Conservation (phyloP, 2,797 vertebrate species). For the Phylloscopus collybita region DNA sequence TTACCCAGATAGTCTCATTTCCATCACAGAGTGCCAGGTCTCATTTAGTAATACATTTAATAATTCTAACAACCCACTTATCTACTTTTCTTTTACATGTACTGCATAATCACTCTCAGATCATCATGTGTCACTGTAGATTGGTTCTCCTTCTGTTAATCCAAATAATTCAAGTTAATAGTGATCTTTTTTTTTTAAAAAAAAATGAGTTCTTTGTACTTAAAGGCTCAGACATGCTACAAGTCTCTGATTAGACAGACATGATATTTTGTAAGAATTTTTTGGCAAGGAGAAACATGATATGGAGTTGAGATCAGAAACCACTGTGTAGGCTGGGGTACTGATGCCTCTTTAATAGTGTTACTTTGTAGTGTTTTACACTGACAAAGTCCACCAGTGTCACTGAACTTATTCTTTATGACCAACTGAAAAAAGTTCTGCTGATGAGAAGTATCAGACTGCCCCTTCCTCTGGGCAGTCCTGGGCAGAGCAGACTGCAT, state of each 20-base stretch:
- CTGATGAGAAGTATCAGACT: background rate
- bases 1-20: slow-evolving; percentile 59
- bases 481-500: background rate
- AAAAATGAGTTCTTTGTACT: background rate
- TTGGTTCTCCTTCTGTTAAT: slow-evolving; percentile 33
- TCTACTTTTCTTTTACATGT: slow-evolving; percentile 42
- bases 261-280: background rate
- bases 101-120: slow-evolving; percentile 13
- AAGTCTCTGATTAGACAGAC: slow-evolving; percentile 23
- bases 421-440: background rate
- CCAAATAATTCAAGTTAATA: slow-evolving; percentile 44
- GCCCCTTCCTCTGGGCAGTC: background rate
- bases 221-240: background rate
- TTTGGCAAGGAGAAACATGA: background rate
- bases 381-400: background rate
- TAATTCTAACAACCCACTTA: slow-evolving; percentile 40
- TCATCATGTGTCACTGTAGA: slow-evolving; percentile 35
- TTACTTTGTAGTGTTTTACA: background rate
- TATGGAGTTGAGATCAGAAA: background rate
- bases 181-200: background rate
- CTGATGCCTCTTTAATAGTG: background rate
- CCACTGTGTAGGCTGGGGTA: background rate
- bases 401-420: background rate
- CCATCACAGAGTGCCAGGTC: slow-evolving; percentile 37
- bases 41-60: slow-evolving; percentile 59